phyloP scores from a whole-genome alignment of 2,888 invertebrate genomes.

The Leptopilina syphax region DNA sequence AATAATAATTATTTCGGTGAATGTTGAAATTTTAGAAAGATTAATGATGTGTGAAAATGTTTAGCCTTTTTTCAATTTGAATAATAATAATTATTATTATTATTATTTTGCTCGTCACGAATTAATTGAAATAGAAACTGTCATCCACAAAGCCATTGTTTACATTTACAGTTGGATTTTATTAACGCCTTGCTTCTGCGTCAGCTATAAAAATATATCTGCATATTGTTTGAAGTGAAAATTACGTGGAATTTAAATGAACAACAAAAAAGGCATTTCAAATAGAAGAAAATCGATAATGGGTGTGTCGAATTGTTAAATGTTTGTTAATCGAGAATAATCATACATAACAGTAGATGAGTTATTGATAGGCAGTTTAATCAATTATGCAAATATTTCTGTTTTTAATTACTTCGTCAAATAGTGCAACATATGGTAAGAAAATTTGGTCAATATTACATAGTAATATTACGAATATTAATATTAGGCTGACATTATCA shows the following conservation, averaged over 20 bases:
- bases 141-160: background rate
- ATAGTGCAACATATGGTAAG: too few species aligned
- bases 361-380: too few species aligned
- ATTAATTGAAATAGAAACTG: background rate
- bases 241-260: background rate
- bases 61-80: too few species aligned
- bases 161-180: background rate
- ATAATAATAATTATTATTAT: background rate
- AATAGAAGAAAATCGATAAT: background rate
- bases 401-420: too few species aligned
- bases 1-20: too few species aligned
- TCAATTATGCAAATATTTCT: too few species aligned
- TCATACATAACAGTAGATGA: too few species aligned
- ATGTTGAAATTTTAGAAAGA: too few species aligned
- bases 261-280: background rate
- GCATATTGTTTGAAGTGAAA: background rate
- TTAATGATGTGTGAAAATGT: background rate
- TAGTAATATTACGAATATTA: too few species aligned
- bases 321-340: too few species aligned
- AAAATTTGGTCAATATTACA: too few species aligned
- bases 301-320: background rate
- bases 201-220: slow-evolving; percentile 1
- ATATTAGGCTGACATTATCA: too few species aligned
- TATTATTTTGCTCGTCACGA: background rate
- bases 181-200: background rate